Conservation (phyloP, 2,888 invertebrate species). For the Escarpia spicata region DNA sequence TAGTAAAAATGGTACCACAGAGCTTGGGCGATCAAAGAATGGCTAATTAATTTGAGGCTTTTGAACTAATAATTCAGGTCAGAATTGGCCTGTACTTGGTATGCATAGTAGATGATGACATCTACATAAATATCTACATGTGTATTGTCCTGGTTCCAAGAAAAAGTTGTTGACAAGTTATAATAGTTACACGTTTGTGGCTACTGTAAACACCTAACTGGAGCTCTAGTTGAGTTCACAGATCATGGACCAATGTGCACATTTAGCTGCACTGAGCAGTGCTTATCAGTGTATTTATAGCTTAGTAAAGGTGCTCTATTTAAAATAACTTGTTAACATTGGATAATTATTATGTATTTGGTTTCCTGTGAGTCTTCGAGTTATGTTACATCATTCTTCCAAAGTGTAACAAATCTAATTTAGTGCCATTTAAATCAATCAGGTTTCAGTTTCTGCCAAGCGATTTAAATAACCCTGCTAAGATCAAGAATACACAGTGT, state of each 20-base stretch:
- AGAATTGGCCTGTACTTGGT: too few relatives aligned
- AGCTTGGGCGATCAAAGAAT: too few relatives aligned
- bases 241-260: conserved; percentile 9
- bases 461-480: neutral
- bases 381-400: neutral
- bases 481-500: too few relatives aligned
- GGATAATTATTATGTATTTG: neutral
- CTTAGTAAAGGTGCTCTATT: neutral
- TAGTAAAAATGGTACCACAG: too few relatives aligned
- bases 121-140: too few relatives aligned
- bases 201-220: neutral
- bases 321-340: neutral
- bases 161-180: neutral
- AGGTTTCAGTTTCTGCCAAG: neutral
- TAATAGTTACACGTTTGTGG: neutral
- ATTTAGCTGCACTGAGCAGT: neutral
- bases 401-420: neutral
- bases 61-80: too few relatives aligned
- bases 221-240: neutral
- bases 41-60: too few relatives aligned
- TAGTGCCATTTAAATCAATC: neutral
- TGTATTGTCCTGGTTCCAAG: neutral
- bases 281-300: neutral
- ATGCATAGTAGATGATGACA: too few relatives aligned
- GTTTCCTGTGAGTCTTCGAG: neutral